Conservation (phyloP, 2,113 vertebrate species). For the Ahaetulla prasina region DNA sequence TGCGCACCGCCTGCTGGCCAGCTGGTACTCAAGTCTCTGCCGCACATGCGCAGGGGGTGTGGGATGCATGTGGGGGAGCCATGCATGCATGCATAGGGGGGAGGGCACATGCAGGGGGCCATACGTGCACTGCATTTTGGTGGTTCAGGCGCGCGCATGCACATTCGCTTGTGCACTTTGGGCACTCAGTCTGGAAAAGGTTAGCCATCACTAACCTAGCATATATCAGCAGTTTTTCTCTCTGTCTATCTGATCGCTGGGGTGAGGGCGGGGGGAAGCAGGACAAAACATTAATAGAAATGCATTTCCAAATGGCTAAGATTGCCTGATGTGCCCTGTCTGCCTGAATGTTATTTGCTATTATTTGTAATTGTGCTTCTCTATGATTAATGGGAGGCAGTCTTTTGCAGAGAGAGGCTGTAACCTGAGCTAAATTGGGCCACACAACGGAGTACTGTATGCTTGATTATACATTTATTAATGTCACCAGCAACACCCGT, state of each 20-base stretch:
- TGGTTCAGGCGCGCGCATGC: too few species aligned
- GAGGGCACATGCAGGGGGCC: too few species aligned
- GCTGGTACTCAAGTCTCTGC: too few species aligned
- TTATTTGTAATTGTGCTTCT: background rate
- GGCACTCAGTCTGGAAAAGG: too few species aligned
- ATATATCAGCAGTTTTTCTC: background rate
- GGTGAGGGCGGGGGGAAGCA: background rate
- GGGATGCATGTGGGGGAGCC: too few species aligned
- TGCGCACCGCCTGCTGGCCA: too few species aligned
- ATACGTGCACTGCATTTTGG: too few species aligned
- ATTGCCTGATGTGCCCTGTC: background rate
- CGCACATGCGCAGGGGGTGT: too few species aligned
- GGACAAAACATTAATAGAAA: background rate
- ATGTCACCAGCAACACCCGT: background rate
- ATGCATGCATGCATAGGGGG: too few species aligned
- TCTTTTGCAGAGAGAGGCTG: background rate
- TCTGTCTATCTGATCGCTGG: background rate
- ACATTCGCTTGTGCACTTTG: too few species aligned
- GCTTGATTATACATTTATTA: background rate
- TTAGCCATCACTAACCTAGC: too few species aligned
- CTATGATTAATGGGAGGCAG: constrained; percentile 4
- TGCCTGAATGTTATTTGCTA: background rate
- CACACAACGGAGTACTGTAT: background rate
- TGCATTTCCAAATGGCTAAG: background rate
- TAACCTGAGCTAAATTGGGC: constrained; percentile 2